phyloP scores from a whole-genome alignment of 1,140 invertebrate genomes.

The Diachasma alloeum region DNA sequence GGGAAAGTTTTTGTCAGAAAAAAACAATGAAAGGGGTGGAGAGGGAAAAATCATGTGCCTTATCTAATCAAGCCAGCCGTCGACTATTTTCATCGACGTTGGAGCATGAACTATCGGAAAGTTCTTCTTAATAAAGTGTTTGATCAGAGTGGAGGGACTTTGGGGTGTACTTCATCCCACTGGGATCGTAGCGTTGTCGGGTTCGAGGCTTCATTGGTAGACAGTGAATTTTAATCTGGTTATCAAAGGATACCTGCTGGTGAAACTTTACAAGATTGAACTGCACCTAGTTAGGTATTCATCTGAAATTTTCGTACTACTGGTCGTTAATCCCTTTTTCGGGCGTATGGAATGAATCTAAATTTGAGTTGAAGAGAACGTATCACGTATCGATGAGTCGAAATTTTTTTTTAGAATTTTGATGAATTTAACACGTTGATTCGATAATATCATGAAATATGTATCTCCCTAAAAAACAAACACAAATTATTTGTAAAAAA shows the following conservation, averaged over 20 bases:
- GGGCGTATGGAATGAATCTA: background rate
- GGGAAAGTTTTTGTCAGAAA: background rate
- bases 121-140: conserved; percentile 55
- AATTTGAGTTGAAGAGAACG: background rate
- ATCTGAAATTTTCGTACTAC: background rate
- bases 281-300: background rate
- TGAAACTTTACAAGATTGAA: conserved; percentile 4
- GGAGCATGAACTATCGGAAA: conserved; percentile 41
- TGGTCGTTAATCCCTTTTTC: background rate
- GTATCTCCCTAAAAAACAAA: no score
- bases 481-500: no score
- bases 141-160: conserved; percentile 39
- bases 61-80: conserved; percentile 13
- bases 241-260: background rate
- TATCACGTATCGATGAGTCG: background rate
- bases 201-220: background rate
- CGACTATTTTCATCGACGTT: background rate
- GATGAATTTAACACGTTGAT: no score
- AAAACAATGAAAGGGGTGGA: background rate
- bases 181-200: conserved; percentile 3
- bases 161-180: background rate
- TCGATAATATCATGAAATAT: no score
- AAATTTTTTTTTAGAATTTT: no score
- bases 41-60: background rate
- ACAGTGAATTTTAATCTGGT: conserved; percentile 6